Base-by-base conservation (phyloP, 1,140 invertebrate genomes). In the Tenebrio molitor region DNA sequence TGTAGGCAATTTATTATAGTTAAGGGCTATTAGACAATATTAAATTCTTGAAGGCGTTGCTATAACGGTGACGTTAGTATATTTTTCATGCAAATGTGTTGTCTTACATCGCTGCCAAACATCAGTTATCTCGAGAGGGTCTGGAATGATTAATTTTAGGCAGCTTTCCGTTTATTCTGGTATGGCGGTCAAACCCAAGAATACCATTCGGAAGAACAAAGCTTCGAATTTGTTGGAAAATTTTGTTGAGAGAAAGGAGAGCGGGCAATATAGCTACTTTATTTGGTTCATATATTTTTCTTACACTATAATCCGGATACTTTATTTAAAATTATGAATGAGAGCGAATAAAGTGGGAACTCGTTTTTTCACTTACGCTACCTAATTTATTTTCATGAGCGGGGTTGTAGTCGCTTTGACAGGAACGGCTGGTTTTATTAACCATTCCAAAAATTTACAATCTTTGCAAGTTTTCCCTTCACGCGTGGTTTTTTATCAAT, bases 351-450 rank as follows among this genome's bases (percentile, higher is more conserved):
- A 58, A 58, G 50, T 58, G 50, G 23, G 50, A 58, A 58, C 50
- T 58, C 50, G 50, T 58, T 58, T 58, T 58, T 58, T 58, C 50
- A 58, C 50, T 58, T 58, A 29, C 50, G 23, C 23, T 14, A 58
- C 50, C 50, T 58, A 58, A 58, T 58, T 58, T 58, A 58, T 58
- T 58, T 58, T 58, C 50, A 58, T 58, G 50, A 58, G 50, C 21
- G 12, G 23, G 21, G 21, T 12, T 58, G 50, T 25, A 58, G 50
- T 19, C 50, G 21, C 23, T 39, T 58, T 58, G 50, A 58, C 50
- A 58, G 50, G 12, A 29, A 58, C 50, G 23, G 23, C 23, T 15
- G 50, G 19, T 58, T 58, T 58, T 58, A 58, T 58, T 58, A 58
- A 58, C 50, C 23, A 58, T 58, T 29, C 21, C n/a, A 58, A 10